Conservation (phyloP, 1,140 invertebrate species). For the Ceratitis capitata region DNA sequence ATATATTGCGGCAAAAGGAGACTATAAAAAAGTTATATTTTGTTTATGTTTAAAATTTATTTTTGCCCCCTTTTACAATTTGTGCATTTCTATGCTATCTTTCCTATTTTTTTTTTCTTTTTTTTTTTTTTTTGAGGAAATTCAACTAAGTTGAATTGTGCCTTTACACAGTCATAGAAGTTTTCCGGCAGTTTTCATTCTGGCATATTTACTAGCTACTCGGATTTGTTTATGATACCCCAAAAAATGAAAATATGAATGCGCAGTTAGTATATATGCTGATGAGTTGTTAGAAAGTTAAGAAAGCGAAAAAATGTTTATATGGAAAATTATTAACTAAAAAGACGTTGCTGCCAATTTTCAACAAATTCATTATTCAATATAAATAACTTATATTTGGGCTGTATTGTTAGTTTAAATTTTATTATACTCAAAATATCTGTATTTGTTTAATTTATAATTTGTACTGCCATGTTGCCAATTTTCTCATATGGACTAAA, state of each 20-base stretch:
- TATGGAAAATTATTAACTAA: not conserved
- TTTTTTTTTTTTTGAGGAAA: not conserved
- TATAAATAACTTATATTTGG: too few relatives aligned
- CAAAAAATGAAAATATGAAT: not conserved
- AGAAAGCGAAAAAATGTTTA: not conserved
- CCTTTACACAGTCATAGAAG: not conserved
- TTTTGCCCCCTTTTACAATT: not conserved
- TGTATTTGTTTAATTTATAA: too few relatives aligned
- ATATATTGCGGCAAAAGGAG: too few relatives aligned
- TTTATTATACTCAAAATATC: too few relatives aligned
- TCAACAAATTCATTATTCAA: too few relatives aligned
- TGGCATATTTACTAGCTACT: not conserved
- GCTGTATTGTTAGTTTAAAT: too few relatives aligned
- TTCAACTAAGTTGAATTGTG: not conserved
- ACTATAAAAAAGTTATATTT: not conserved
- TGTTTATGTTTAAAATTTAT: constrained; percentile 5
- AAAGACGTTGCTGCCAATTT: not conserved
- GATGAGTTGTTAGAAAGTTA: not conserved
- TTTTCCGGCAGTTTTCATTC: not conserved
- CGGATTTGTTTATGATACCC: not conserved
- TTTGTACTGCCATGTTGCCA: too few relatives aligned
- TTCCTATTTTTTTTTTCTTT: too few relatives aligned
- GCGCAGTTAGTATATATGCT: constrained; percentile 1
- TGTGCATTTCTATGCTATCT: not conserved
- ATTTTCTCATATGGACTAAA: too few relatives aligned